Evolutionary conservation across 2,797 vertebrate species (phyloP).

Genomic region (Sebastes matsubarae): DNA sequence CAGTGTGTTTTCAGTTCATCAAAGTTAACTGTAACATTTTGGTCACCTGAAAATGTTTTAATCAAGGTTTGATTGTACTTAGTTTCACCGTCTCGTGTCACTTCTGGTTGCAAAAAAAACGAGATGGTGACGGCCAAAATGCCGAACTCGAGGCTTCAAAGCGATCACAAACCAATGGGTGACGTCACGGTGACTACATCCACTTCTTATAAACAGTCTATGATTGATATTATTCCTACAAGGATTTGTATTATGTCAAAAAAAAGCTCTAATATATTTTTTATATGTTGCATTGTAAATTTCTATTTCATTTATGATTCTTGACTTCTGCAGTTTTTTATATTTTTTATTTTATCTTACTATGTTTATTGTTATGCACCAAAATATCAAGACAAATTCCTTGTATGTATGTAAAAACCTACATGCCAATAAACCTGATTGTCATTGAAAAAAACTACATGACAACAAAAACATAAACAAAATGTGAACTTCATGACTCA

Average conservation of each 20-base stretch:
- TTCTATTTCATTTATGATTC: not conserved
- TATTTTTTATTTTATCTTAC: not conserved
- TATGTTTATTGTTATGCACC: not conserved
- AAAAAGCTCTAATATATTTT: not conserved
- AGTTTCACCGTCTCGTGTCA: too few relatives aligned
- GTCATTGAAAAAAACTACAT: not conserved
- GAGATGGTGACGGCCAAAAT: too few relatives aligned
- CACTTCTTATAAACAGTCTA: too few relatives aligned
- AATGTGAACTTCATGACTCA: constrained; percentile 79
- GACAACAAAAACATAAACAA: not conserved
- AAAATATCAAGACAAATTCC: not conserved
- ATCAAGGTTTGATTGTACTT: too few relatives aligned
- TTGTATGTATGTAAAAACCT: not conserved
- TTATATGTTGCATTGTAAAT: not conserved
- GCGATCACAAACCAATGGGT: too few relatives aligned
- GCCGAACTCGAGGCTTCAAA: too few relatives aligned
- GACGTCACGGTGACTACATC: too few relatives aligned
- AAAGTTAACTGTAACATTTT: too few relatives aligned
- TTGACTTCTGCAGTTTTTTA: not conserved
- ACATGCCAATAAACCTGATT: not conserved
- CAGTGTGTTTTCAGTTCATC: too few relatives aligned
- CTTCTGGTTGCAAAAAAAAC: too few relatives aligned
- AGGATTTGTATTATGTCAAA: not conserved
- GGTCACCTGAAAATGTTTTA: too few relatives aligned
- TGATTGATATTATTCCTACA: not conserved